Evolutionary conservation across 2,888 invertebrate genomes (phyloP), one percentile per base, ranked within the genome.

Genomic region (Phalangium opilio): DNA sequence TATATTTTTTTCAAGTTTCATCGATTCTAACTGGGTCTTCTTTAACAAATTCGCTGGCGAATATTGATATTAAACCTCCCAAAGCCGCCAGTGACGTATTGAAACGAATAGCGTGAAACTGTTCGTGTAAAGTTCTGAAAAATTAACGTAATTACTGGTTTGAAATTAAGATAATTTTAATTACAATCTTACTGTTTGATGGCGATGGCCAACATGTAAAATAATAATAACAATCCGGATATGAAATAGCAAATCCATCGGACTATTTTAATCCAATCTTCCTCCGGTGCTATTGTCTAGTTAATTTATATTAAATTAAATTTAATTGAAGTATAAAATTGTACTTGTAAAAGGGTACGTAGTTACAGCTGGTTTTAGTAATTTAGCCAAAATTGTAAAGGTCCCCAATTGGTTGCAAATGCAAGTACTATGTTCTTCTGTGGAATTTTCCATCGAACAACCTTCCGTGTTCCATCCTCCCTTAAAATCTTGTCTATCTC

Each of bases 61-160:
- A 49, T 51, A 60, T 55, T 12, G 53, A 53, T 1, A 57, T 43
- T 34, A 57, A 49, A 11, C 57, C 60, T 5, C 53, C 43, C 15
- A 58, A 45, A 4, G 55, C 52, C 3, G 57, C 56, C 7, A 60
- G 18, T 1, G 58, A 51, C 38, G 56, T 47, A 44, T 60, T 54
- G 32, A 58, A 20, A 7, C 61, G 57, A 43, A 61, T 59, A 40
- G 59, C 44, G 43, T 61, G 61, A 50, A 61, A 60, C 49, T 58
- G 58, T 42, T 61, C 61, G 42, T 59, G 57, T 17, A 61, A 47
- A 19, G 56, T 52, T 14, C 60, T 60, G 54, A 2, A 47, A 49
- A 44, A 44, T 18, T 27, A 27, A 27, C 4, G 4, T 27, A 27
- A 27, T 7, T n/a, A n/a, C n/a, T n/a, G n/a, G n/a, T n/a, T n/a